Evolutionary conservation across 1,140 invertebrate species (phyloP).

Genomic region (Lepidotrigona ventralis): DNA sequence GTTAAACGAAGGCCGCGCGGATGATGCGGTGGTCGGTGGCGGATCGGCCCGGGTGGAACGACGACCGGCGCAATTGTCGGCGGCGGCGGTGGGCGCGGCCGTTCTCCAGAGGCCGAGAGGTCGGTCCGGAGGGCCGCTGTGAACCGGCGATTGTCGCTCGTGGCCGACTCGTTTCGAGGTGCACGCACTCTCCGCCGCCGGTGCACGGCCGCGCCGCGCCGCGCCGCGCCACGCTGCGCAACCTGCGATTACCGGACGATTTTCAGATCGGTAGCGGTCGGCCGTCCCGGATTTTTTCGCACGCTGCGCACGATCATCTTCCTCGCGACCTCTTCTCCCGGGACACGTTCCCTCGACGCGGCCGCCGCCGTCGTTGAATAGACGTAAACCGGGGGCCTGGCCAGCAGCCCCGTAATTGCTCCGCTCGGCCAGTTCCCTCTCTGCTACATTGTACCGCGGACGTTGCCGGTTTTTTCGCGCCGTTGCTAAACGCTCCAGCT

Average conservation of each 20-base stretch:
- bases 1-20: conserved; percentile 42
- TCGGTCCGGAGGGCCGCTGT: conserved; percentile 66
- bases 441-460: conserved; percentile 28
- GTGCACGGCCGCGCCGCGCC: too few species aligned
- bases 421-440: neutral
- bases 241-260: conserved; percentile 65
- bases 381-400: conserved; percentile 26
- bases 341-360: conserved; percentile 48
- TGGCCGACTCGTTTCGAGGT: conserved; percentile 56
- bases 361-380: conserved; percentile 18
- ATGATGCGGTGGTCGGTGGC: conserved; percentile 24
- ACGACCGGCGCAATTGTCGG: conserved; percentile 67
- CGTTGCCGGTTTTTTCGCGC: conserved; percentile 14
- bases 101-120: conserved; percentile 73
- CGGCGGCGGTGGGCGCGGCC: conserved; percentile 72
- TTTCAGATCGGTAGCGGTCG: conserved; percentile 66
- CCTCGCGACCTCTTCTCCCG: conserved; percentile 2
- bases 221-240: too few species aligned
- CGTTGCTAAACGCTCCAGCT: conserved; percentile 1
- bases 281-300: conserved; percentile 59
- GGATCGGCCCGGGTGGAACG: neutral
- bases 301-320: conserved; percentile 56
- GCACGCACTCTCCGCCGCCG: conserved; percentile 58
- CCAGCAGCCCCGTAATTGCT: conserved; percentile 28
- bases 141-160: conserved; percentile 77